Evolutionary conservation across 2,888 invertebrate species (phyloP).

Genomic region (Anticlea derivata): DNA sequence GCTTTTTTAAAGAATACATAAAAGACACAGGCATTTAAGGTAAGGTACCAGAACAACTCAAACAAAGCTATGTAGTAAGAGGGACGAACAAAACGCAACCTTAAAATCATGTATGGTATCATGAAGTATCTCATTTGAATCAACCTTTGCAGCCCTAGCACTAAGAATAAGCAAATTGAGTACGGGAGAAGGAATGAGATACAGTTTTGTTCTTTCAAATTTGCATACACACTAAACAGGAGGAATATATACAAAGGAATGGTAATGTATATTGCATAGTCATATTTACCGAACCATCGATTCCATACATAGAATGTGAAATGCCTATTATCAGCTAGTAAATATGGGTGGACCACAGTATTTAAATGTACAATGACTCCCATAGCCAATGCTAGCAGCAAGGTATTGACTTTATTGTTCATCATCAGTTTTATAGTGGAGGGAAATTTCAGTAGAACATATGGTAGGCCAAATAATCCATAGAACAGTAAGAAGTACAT

Average conservation of each 20-base stretch:
- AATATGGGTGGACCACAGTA: constrained; percentile 95
- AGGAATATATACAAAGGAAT: constrained; percentile 90
- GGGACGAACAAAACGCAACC: constrained; percentile 85
- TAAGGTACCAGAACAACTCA: constrained; percentile 86
- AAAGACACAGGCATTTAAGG: constrained; percentile 88
- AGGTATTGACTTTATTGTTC: constrained; percentile 62
- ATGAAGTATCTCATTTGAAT: constrained; percentile 98
- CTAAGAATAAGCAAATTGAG: constrained; percentile 82
- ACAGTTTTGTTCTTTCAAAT: constrained; percentile 76
- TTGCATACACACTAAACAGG: constrained; percentile 81
- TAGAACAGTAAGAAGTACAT: constrained; percentile 92
- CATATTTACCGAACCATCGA: constrained; percentile 88
- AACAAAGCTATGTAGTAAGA: constrained; percentile 71
- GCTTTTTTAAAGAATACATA: constrained; percentile 91
- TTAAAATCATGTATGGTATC: constrained; percentile 92
- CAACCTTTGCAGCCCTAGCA: constrained; percentile 92
- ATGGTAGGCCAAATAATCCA: constrained; percentile 86
- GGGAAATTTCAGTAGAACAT: constrained; percentile 76
- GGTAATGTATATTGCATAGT: constrained; percentile 86
- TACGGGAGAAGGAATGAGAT: constrained; percentile 85
- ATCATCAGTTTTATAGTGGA: constrained; percentile 73
- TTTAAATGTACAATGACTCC: constrained; percentile 85
- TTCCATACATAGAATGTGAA: constrained; percentile 98
- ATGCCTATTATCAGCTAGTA: constrained; percentile 98
- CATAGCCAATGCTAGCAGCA: constrained; percentile 61